Base-by-base conservation (phyloP, 2,113 vertebrate species). In the Brachirus orientalis region DNA sequence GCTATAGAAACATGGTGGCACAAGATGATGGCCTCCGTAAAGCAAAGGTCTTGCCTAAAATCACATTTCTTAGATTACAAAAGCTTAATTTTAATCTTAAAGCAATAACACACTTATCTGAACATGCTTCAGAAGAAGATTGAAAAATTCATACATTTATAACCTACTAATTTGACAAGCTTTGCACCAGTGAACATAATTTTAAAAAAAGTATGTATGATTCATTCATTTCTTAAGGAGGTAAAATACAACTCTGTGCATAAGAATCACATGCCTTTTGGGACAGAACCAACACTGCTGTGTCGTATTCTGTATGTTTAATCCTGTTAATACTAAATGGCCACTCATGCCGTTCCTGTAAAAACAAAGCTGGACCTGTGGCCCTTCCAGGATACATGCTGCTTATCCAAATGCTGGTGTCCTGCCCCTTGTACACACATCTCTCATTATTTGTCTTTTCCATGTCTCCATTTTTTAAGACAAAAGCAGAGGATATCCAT, bases 401-500 rank as follows among this genome's bases (percentile, higher is more conserved):
- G 74, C 38, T 77, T 76, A 75, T 76, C 72, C 65, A 59, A 80
- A 64, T 40, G 59, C 54, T 50, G 20, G 37, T 56, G 58, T 56
- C 67, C 76, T 51, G 22, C 76, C 84, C 69, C 78, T 59, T 86
- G 78, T 77, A 71, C 79, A 61, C 84, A 79, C 56, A 74, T 78
- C 81, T 74, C 72, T 81, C 77, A 84, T 89, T 86, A 88, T 90
- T 89, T 77, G 67, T 86, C 80, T 82, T 84, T 85, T 88, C 86
- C 87, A 85, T 85, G 91, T 88, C 86, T 89, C 81, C 76, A 85
- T 82, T 90, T 89, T 89, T 86, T 71, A 77, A 91, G 80, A 92
- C 89, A 92, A 92, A 92, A 91, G 90, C 75, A 48, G 73, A 79
- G 68, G 82, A 89, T 87, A 93, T 91, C 87, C 83, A 7, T 91